phyloP scores from a whole-genome alignment of 2,797 vertebrate genomes.

The Chrosomus eos region DNA sequence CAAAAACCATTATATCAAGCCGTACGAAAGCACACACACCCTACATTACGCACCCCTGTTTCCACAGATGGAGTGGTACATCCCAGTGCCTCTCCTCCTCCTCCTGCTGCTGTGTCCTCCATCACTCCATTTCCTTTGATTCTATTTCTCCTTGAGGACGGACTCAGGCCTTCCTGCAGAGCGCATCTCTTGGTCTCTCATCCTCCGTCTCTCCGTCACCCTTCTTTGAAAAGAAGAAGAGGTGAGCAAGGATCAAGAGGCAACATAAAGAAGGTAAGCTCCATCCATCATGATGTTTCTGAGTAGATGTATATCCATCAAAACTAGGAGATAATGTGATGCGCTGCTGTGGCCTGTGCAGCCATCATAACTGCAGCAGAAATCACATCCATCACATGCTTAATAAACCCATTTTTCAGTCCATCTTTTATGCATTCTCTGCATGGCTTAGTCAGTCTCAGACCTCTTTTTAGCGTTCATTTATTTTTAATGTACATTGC shows the following conservation, averaged over 20 bases:
- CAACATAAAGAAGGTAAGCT: constrained; percentile 41
- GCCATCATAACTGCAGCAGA: constrained; percentile 28
- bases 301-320: constrained; percentile 48
- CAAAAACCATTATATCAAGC: neutral
- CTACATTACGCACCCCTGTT: neutral
- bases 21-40: neutral
- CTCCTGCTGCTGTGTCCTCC: constrained; percentile 75
- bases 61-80: constrained; percentile 71
- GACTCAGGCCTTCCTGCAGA: constrained; percentile 53
- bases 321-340: constrained; percentile 49
- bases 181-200: neutral
- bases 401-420: constrained; percentile 13
- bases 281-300: constrained; percentile 20
- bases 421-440: constrained; percentile 29
- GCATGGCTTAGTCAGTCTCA: constrained; percentile 22
- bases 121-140: constrained; percentile 74
- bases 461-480: constrained; percentile 30
- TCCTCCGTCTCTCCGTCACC: neutral
- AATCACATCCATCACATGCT: constrained; percentile 24
- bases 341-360: constrained; percentile 42
- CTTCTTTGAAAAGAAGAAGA: constrained; percentile 12
- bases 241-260: constrained; percentile 6
- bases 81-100: constrained; percentile 71
- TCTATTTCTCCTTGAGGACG: constrained; percentile 73
- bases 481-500: constrained; percentile 47